Percentiles rank a stretch among this genome's conserved stretches.
These are phyloP conservation scores for Rhopalosiphum maidis DNA, from an alignment of 1,140 invertebrate species.

Conservation along the genomic window DNA sequence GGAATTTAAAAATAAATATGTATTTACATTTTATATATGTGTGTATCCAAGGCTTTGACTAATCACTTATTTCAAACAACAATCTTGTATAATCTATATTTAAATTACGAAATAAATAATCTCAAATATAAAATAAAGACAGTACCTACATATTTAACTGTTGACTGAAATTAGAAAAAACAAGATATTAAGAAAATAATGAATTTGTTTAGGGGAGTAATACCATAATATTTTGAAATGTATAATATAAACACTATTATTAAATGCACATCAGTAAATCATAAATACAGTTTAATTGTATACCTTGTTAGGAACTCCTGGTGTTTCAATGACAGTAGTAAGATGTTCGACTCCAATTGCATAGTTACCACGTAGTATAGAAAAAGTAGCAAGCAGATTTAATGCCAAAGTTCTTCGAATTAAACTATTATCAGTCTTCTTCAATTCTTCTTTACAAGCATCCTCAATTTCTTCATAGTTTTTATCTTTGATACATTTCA, in stretches of 20 bases:
- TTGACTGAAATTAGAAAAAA: neutral
- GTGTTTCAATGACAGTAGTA: slow-evolving; percentile 69
- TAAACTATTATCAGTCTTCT: slow-evolving; percentile 66
- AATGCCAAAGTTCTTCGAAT: slow-evolving; percentile 71
- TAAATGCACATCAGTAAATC: no score
- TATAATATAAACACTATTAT: no score
- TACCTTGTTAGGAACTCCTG: slow-evolving; percentile 67
- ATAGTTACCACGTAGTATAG: slow-evolving; percentile 76
- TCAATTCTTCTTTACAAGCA: slow-evolving; percentile 82
- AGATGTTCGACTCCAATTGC: slow-evolving; percentile 77
- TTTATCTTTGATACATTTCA: slow-evolving; percentile 71
- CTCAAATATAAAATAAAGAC: no score
- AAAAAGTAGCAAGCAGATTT: slow-evolving; percentile 82
- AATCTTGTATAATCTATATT: no score
- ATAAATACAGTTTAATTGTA: neutral
- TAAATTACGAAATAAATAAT: no score
- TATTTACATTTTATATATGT: no score
- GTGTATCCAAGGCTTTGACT: no score
- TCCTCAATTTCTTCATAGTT: slow-evolving; percentile 80
- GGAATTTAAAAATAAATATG: no score
- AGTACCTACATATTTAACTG: neutral
- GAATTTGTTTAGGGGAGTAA: neutral
- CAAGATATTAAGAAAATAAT: neutral
- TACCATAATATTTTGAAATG: no score
- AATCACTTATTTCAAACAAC: no score